Evolutionary conservation across 2,797 vertebrate species (phyloP), one percentile per base, ranked within the genome.

Genomic region (Monodelphis domestica): DNA sequence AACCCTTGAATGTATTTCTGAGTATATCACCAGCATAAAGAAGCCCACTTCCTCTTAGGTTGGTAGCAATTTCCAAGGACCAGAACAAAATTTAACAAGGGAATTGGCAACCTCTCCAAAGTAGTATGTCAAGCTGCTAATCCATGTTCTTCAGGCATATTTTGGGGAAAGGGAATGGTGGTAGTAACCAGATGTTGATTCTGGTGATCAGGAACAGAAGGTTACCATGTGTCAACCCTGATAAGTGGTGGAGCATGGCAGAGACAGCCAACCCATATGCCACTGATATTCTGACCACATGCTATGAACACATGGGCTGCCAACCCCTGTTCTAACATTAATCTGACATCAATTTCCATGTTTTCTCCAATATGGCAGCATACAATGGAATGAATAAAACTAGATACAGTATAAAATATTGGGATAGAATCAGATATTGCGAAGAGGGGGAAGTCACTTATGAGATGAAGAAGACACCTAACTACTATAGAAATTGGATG

Each of bases 101-200:
- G 38, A 84, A 45, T 26, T 84, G 70, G 38, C 38, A 45, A 84
- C 24, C 30, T 5, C 4, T 50, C 2, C 51, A 55, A 93, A 38
- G 33, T 21, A 54, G 63, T 30, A 9, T 50, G 54, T 4, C 33
- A 54, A 63, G 29, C n/a, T 51, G 24, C 63, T 15, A 51, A 56
- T 55, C 29, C 45, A 63, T 45, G 70, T 14, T 95, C 63, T 26
- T 11, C 33, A 26, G 51, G 28, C 54, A 5, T 26, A 91, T 54
- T 90, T 57, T 95, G 63, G 50, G 54, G 38, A 28, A 95, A 30
- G 93, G 63, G 57, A 88, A 89, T 90, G 53, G 50, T 12, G 93
- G 53, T 90, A 53, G 91, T 55, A 57, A 95, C 4, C n/a, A 91
- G 57, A 89, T 21, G 56, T 55, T 30, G 90, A 21, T 54, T 33